Conservation (phyloP, 2,888 invertebrate species). For the Pollenia griseotomentosa region DNA sequence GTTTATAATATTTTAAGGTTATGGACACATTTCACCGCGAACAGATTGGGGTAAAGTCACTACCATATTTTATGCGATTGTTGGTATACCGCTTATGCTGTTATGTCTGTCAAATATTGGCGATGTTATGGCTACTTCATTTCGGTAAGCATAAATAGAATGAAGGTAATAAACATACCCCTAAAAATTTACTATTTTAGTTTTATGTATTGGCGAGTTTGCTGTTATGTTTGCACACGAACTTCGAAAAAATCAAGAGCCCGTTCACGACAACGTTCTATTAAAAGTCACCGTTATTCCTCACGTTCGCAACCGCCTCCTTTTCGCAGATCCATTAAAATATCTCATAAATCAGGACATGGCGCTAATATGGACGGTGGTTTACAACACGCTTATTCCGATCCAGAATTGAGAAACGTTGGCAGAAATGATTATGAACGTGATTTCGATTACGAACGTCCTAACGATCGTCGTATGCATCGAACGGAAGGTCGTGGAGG, state of each 20-base stretch:
- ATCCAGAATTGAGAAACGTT: conserved; percentile 87
- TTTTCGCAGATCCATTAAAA: conserved; percentile 86
- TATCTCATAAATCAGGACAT: conserved; percentile 87
- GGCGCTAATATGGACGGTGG: conserved; percentile 85
- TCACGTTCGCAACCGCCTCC: conserved; percentile 85
- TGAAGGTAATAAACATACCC: not conserved
- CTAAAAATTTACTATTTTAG: conserved; percentile 82
- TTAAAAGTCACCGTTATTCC: conserved; percentile 77
- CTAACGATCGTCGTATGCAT: conserved; percentile 70
- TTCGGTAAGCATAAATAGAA: conserved; percentile 85
- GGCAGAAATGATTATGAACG: conserved; percentile 78
- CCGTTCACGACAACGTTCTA: conserved; percentile 78
- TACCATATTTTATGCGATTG: conserved; percentile 97
- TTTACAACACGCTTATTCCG: conserved; percentile 88
- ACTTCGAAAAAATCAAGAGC: conserved; percentile 86
- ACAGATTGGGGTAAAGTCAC: conserved; percentile 97
- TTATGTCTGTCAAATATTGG: conserved; percentile 97
- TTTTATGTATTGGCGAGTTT: conserved; percentile 96
- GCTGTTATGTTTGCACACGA: conserved; percentile 94
- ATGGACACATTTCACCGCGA: conserved; percentile 97
- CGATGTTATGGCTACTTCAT: conserved; percentile 96
- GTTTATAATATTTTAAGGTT: conserved; percentile 87
- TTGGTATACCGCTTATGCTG: conserved; percentile 97
- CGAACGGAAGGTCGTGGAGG: conserved; percentile 73
- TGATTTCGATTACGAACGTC: conserved; percentile 78